Evolutionary conservation across 37 sponge, comb jelly and placozoan genomes (phyloP), one percentile per base, ranked within the genome.

Genomic region (Theonella swinhoei): DNA sequence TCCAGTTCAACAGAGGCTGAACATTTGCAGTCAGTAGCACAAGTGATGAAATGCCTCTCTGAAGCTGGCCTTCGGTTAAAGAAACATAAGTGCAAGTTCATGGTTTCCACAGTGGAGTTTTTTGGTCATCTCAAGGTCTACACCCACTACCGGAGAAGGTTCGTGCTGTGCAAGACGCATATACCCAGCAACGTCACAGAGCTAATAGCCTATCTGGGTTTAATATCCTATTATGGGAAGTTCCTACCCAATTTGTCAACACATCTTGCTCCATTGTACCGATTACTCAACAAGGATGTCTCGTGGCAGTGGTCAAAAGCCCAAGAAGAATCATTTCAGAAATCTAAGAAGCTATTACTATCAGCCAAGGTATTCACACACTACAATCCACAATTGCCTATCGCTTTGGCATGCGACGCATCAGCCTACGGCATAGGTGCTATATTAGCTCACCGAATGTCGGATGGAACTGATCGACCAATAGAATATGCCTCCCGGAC

Each of bases 1-100:
- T n/a, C n/a, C n/a, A n/a, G n/a, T n/a, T n/a, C n/a, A 40, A 59
- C 68, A 62, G 54, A 58, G 70, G 85, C 42, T 67, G 85, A 85
- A 11, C 71, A 76, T 39, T 66, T 42, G 31, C 1, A 36, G 8
- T 68, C 39, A 58, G 37, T 85, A 36, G 68, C 31, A 8, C 42
- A 76, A 38, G 85, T 85, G 24, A n/a, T 85, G 5, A 37, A 63
- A 26, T 65, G 77, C 37, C 34, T 85, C 36, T 17, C 39, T 25
- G 54, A 78, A 28, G 38, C 61, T 67, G 78, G 42, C 24, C 24
- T 76, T 1, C 61, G 75, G 29, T 35, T 35, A n/a, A 81, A 68
- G 37, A 32, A 42, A 2, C 14, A 14, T 3, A 82, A 82, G n/a
- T n/a, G n/a, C n/a, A n/a, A n/a, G n/a, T n/a, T n/a, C n/a, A n/a